Percentiles rank a stretch among this genome's conserved stretches.
phyloP scores from a whole-genome alignment of 2,113 vertebrate genomes.

The Recurvirostra avosetta region DNA sequence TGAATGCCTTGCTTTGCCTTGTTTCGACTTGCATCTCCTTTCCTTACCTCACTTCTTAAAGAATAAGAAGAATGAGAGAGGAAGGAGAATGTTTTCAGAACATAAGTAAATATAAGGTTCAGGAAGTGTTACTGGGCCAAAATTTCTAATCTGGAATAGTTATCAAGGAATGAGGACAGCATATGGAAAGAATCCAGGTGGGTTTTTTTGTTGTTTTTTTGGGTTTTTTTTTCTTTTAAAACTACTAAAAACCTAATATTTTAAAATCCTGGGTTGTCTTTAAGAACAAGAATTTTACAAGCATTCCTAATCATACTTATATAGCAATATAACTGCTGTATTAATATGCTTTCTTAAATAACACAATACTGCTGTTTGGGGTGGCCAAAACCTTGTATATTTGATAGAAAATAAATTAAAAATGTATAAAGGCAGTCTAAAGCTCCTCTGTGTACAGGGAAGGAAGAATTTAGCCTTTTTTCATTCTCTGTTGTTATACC shows the following conservation, averaged over 20 bases:
- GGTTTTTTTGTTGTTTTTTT: background rate
- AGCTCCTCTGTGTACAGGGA: background rate
- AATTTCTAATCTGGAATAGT: background rate
- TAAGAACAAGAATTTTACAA: background rate
- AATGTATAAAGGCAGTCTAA: background rate
- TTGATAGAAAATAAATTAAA: background rate
- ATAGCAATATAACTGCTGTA: background rate
- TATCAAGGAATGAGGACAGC: background rate
- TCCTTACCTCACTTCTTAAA: background rate
- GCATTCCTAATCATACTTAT: background rate
- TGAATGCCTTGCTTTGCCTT: background rate
- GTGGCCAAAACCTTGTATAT: background rate
- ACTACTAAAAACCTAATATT: background rate
- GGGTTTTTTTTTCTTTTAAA: background rate
- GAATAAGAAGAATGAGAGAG: background rate
- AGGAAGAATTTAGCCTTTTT: background rate
- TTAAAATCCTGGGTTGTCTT: background rate
- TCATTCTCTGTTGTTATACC: background rate
- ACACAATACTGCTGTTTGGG: fast-evolving
- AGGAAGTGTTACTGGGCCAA: background rate
- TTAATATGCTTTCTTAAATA: background rate
- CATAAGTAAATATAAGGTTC: background rate
- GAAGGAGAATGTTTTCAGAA: background rate
- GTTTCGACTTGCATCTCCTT: background rate
- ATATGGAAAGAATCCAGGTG: background rate